Evolutionary conservation across 2,113 vertebrate genomes (phyloP), one percentile per base, ranked within the genome.

Genomic region (Heliornis fulica): DNA sequence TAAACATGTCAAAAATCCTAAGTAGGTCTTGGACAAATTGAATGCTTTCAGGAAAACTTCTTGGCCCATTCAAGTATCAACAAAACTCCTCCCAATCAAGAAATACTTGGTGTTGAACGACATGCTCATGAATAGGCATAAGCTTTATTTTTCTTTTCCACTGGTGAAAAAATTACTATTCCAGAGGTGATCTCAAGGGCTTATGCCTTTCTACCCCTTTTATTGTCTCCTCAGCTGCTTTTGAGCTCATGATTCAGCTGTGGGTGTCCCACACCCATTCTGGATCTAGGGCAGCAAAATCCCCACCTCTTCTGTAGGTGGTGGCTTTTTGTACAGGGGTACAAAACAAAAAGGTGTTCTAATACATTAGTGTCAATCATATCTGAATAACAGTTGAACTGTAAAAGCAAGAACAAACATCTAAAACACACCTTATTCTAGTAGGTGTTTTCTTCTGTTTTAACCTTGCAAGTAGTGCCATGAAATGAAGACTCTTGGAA

Each of bases 211-310:
- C 10, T 0, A 2, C 13, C 29, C 7, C 13, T 61, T 83, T 75
- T 72, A 57, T 95, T 96, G 69, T 69, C 48, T 88, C 83, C 93
- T 68, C 65, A 83, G 38, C 46, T 86, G 50, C n/a, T 95, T 83
- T 31, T 75, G 26, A 92, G 64, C 51, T n/a, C 18, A 43, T 94
- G 80, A 95, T 59, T 94, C 86, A 96, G 51, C 86, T 71, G 41
- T 80, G 51, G 11, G 83, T 48, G 34, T 89, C 77, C 72, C 96
- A 96, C 94, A 94, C 95, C 94, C 95, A 87, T 60, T 28, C 13
- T 25, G 72, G 68, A 84, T 26, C 21, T 9, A 74, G 11, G 54
- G 34, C 2, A 2, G 79, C 59, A 59, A 88, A 92, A 94, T 53
- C 83, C 46, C 25, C 82, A 96, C 94, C 94, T 87, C 11, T 74